Conservation (phyloP, 2,113 vertebrate genomes). For the Syrrhaptes paradoxus region DNA sequence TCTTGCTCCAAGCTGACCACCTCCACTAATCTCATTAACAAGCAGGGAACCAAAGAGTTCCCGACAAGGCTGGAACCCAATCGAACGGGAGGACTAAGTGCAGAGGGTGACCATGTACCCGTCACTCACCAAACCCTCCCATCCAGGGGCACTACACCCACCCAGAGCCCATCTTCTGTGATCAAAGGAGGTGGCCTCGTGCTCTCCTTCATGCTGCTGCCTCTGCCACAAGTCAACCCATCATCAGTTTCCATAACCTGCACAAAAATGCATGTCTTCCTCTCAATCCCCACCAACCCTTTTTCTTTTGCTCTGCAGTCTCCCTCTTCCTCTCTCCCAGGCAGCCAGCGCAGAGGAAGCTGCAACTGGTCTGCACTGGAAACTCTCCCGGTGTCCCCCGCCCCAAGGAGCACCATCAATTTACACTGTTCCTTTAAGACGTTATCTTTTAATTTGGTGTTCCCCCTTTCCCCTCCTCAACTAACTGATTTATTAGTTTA, state of each 20-base stretch:
- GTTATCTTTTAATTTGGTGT: slow-evolving; percentile 48
- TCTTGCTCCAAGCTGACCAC: background rate
- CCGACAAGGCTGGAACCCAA: background rate
- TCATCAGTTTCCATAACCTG: background rate
- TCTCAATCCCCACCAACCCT: background rate
- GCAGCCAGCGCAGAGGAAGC: background rate
- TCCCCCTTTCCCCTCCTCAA: slow-evolving; percentile 40
- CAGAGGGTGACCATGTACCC: background rate
- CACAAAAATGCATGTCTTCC: background rate
- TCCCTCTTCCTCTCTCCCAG: background rate
- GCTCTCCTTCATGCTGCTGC: background rate
- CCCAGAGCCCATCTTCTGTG: background rate
- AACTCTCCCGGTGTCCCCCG: background rate
- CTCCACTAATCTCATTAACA: background rate
- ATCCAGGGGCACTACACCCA: background rate
- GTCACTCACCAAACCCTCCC: background rate
- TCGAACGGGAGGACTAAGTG: background rate
- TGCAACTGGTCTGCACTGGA: background rate
- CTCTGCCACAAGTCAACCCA: background rate
- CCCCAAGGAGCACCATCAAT: background rate
- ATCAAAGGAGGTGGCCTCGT: background rate
- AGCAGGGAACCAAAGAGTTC: background rate
- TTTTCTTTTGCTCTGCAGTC: background rate
- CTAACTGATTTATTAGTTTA: slow-evolving; percentile 60
- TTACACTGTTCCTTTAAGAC: slow-evolving; percentile 43